Evolutionary conservation across 2,113 vertebrate species (phyloP).

Genomic region (Malurus cyaneus): DNA sequence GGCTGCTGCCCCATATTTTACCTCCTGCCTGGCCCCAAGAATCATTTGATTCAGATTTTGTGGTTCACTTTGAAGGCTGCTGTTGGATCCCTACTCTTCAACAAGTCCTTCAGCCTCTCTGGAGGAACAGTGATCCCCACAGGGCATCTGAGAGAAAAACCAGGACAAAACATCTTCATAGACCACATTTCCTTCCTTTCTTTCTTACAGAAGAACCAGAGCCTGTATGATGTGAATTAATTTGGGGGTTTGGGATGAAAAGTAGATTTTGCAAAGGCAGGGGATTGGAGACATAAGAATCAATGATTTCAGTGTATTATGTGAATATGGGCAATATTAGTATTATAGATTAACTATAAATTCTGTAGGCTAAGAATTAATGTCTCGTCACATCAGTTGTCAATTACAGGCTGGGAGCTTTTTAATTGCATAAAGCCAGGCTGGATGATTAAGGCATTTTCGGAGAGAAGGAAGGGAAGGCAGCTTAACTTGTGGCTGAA

Average conservation of each 20-base stretch:
- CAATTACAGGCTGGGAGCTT: not conserved
- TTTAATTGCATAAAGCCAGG: not conserved
- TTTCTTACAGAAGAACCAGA: not conserved
- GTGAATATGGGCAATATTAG: not conserved
- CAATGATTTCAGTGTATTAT: not conserved
- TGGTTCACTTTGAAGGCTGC: not conserved
- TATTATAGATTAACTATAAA: not conserved
- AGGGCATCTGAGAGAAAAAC: not conserved
- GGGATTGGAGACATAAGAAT: not conserved
- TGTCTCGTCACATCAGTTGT: not conserved
- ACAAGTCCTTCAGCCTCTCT: not conserved
- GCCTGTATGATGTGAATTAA: not conserved
- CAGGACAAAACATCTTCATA: not conserved
- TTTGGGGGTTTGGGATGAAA: not conserved
- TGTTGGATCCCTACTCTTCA: not conserved
- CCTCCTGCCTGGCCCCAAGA: not conserved
- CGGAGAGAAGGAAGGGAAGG: not conserved
- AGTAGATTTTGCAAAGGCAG: not conserved
- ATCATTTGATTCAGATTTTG: not conserved
- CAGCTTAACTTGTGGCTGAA: not conserved
- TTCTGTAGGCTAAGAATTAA: not conserved
- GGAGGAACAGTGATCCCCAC: not conserved
- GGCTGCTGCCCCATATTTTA: not conserved
- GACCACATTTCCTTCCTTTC: not conserved
- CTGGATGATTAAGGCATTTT: not conserved